These are phyloP conservation scores for Melanargia galathea DNA, from an alignment of 2,888 invertebrate species.

Conservation along the genomic window DNA sequence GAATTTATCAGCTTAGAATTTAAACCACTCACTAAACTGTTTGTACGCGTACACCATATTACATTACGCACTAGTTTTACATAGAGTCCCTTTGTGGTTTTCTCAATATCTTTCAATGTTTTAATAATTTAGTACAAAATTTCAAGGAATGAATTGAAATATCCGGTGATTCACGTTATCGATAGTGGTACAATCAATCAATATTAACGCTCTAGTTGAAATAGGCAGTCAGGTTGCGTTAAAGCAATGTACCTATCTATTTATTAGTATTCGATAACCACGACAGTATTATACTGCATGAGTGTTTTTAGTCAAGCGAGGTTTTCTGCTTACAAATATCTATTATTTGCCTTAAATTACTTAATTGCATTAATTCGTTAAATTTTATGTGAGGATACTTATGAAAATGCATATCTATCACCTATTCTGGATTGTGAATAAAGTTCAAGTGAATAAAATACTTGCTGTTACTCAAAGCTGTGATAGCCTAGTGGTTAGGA, in stretches of 20 bases:
- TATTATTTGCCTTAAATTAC: background rate
- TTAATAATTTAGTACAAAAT: background rate
- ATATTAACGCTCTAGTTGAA: slow-evolving; percentile 61
- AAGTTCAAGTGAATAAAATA: no score
- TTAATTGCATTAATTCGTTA: no score
- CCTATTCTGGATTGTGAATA: no score
- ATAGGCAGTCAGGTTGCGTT: slow-evolving; percentile 46
- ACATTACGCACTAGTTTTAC: no score
- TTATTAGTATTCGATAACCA: slow-evolving; percentile 41
- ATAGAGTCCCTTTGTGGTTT: no score
- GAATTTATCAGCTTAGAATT: no score
- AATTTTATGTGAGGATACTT: no score
- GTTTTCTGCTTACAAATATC: background rate
- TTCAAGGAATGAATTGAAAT: background rate
- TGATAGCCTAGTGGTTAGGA: no score
- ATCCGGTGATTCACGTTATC: slow-evolving; percentile 19
- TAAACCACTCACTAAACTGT: no score
- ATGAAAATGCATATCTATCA: no score
- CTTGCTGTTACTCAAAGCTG: no score
- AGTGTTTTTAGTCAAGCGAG: background rate
- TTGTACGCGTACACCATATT: no score
- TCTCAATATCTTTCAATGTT: background rate
- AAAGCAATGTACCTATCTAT: slow-evolving; percentile 50
- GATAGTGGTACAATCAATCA: slow-evolving; percentile 66
- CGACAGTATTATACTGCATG: background rate